Percentiles rank a stretch among this genome's conserved stretches.
Conservation (phyloP, 2,113 vertebrate species). For the Clarias macrocephalus region DNA sequence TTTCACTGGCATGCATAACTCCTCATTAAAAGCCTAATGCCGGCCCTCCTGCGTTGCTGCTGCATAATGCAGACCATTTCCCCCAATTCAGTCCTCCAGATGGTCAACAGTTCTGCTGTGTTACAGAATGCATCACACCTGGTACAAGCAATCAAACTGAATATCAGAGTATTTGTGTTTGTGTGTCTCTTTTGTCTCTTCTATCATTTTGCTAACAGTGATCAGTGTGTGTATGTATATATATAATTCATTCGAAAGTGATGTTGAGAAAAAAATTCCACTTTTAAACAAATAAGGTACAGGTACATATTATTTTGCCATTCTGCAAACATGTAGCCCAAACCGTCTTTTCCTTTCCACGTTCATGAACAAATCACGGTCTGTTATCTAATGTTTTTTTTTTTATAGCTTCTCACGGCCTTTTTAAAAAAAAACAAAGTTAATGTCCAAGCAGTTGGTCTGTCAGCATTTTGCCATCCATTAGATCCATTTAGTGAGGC, state of each 20-base stretch:
- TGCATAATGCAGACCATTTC: conserved; percentile 15
- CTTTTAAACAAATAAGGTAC: background rate
- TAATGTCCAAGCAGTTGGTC: background rate
- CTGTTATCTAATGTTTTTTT: background rate
- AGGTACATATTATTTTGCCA: background rate
- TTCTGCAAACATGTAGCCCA: background rate
- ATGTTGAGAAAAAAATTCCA: no score
- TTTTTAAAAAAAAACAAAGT: no score
- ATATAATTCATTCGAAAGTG: background rate
- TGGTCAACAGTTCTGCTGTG: conserved; percentile 12
- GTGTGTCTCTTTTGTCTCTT: background rate
- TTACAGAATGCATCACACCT: conserved; percentile 26
- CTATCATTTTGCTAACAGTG: background rate
- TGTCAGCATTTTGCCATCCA: conserved; percentile 16
- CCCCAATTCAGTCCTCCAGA: background rate
- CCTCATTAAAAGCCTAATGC: conserved; percentile 42
- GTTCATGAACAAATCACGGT: conserved; percentile 11
- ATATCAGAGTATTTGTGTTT: background rate
- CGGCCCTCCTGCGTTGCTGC: conserved; percentile 11
- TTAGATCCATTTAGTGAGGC: background rate
- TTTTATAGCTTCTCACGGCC: background rate
- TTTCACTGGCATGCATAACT: conserved; percentile 32
- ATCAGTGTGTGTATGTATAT: background rate
- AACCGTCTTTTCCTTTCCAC: background rate
- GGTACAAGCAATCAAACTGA: background rate